Base-by-base conservation (phyloP, 2,888 invertebrate species). In the Clunio marinus region DNA sequence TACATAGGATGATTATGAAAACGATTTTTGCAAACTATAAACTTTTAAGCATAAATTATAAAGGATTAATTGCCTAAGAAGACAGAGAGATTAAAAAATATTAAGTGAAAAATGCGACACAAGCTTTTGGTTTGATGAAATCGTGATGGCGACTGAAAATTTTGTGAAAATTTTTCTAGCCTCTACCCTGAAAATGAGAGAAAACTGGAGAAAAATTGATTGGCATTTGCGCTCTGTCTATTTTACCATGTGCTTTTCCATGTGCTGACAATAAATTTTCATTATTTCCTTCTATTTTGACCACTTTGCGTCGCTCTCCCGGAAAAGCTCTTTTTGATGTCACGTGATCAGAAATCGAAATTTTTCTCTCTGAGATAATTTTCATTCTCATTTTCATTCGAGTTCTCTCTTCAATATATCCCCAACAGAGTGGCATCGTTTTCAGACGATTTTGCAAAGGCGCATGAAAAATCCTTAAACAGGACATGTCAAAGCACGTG, bases 101-200 rank as follows among this genome's bases (percentile, higher is more conserved):
- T 41, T 46, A 13, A 35, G 45, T 45, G 17, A 25, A 46, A 46
- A 37, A 63, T 63, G 63, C 51, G 13, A 27, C 37, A 37, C 46
- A 20, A 63, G 63, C 46, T 63, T 63, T 63, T 15, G 62, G 17
- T 15, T 27, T 20, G 45, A 25, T 25, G 28, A 63, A 63, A 63
- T 46, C 28, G 45, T 46, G 46, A 63, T 63, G 63, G 63, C 63
- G 63, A 63, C 63, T 63, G 45, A 63, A 27, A 63, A 46, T 24
- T n/a, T n/a, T 45, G 63, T 27, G 63, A 63, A 63, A 63, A 63
- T 27, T 41, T 62, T 62, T 22, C 10, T n/a, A 5, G n/a, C 41
- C 3, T 5, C 15, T 41, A 10, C 15, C 41, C 15, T 45, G 27
- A 28, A 63, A 63, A 63, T 24, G 7, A 62, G 62, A 32, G 24